Base-by-base conservation (phyloP, 2,797 vertebrate species). In the Chrysocyon brachyurus region DNA sequence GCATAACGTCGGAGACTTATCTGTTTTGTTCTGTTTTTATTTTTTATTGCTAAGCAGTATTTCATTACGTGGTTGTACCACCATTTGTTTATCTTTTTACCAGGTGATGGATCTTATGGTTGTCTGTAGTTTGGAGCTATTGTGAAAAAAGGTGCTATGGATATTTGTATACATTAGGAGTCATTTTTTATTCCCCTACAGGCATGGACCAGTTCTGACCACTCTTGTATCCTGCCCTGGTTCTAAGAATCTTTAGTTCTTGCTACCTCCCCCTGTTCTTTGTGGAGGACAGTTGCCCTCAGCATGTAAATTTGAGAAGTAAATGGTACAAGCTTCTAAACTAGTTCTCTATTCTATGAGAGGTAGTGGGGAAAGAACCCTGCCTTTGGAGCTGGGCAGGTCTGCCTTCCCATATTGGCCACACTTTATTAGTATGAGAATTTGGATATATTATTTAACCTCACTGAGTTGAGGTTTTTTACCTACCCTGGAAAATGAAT, bases 1-100 rank as follows among this genome's bases (percentile, higher is more conserved):
- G n/a, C 26, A 77, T 90, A 66, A 56, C 97, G 66, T 86, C 86
- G 91, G 54, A 73, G 46, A 87, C n/a, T 78, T 16, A 84, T n/a
- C 73, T 61, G 46, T 82, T 52, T 75, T 84, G 12, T 77, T 85
- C 21, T 70, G 5, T 66, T 21, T 70, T 94, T 91, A 49, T 57
- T 95, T 31, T 95, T 87, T 94, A 83, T 93, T 92, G 52, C n/a
- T 49, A 49, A 96, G 88, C 77, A 61, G 15, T 22, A 92, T 61
- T 90, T 56, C 40, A 83, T 90, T 81, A 54, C 49, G 86, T 79
- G 54, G 24, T 54, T 57, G 57, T 16, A n/a, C 12, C 57, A 90
- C 46, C 78, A 52, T 54, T 81, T 87, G 40, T 73, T 61, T 93
- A 91, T 57, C n/a, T 52, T 91, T 94, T 90, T 31, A 87, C 77